Base-by-base conservation (phyloP, 2,888 invertebrate genomes). In the Phengaris alcon region DNA sequence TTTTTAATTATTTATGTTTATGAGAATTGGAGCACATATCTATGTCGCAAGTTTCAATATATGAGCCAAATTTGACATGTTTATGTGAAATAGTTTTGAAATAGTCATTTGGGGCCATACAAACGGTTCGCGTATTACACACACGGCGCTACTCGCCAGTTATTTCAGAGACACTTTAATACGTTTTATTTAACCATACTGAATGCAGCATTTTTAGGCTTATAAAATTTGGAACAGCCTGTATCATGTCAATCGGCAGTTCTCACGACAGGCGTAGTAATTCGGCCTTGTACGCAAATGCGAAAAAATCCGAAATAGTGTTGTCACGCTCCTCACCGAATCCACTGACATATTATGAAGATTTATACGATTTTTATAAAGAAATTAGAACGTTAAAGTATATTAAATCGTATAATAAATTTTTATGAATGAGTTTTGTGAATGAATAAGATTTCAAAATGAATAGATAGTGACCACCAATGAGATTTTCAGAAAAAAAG, bases 291-390 rank as follows among this genome's bases (percentile, higher is more conserved):
- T 69, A 69, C 48, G 69, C 69, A 22, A 69, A 69, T 48, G 46
- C 46, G 69, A 69, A 69, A 69, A 69, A 69, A 69, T 48, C 46
- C n/a, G 75, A 78, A 84, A 89, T 88, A 82, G 86, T 89, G 84
- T 86, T 85, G 90, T 89, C 87, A 90, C 88, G 88, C 82, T 59
- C 5, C 22, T 59, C 9, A 59, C 22, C 59, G 35, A 12, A 83
- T 79, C 77, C 83, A 35, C 74, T 51, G 74, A 64, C 51, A 74
- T 79, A 83, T 86, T 86, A 84, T 85, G 74, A 77, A 89, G 89
- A 90, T 90, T 90, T 90, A 90, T 89, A 86, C 78, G 87, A 86
- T 82, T 88, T 88, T 89, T 81, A 90, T 89, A 88, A 84, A 88
- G 89, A 88, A 82, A 86, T 86, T 83, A 84, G 83, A 82, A 78